phyloP scores from a whole-genome alignment of 1,140 invertebrate genomes.

The Delia radicum region DNA sequence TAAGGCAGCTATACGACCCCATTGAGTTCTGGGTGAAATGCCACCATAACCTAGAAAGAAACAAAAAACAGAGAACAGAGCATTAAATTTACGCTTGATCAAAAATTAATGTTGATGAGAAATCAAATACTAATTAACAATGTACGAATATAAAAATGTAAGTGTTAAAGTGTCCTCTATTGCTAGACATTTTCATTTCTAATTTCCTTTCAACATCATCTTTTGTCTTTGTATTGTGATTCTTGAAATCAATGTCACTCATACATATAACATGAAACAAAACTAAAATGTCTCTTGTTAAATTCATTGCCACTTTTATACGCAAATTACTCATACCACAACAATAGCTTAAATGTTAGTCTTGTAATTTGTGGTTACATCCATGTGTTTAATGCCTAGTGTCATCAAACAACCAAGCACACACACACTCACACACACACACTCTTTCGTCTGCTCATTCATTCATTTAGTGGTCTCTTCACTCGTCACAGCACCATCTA shows the following conservation, averaged over 20 bases:
- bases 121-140: constrained; percentile 11
- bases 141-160: neutral
- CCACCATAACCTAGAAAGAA: constrained; percentile 79
- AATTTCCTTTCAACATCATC: constrained; percentile 7
- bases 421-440: neutral
- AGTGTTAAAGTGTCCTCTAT: neutral
- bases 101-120: neutral
- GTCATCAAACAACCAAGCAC: neutral
- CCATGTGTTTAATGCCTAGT: constrained; percentile 12
- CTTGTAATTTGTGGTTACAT: constrained; percentile 13
- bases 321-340: constrained; percentile 10
- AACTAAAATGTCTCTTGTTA: neutral
- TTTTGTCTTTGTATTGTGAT: neutral
- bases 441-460: neutral
- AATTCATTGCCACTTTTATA: neutral
- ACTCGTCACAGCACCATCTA: neutral
- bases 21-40: constrained; percentile 84
- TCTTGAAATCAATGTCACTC: constrained; percentile 4
- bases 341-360: constrained; percentile 18
- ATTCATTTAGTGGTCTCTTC: neutral
- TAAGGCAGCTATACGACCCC: constrained; percentile 82
- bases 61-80: neutral
- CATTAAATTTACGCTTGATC: neutral
- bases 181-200: neutral
- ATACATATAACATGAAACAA: no score